These are phyloP conservation scores for Eleutherodactylus coqui DNA, from an alignment of 2,797 vertebrate species.

Conservation along the genomic window DNA sequence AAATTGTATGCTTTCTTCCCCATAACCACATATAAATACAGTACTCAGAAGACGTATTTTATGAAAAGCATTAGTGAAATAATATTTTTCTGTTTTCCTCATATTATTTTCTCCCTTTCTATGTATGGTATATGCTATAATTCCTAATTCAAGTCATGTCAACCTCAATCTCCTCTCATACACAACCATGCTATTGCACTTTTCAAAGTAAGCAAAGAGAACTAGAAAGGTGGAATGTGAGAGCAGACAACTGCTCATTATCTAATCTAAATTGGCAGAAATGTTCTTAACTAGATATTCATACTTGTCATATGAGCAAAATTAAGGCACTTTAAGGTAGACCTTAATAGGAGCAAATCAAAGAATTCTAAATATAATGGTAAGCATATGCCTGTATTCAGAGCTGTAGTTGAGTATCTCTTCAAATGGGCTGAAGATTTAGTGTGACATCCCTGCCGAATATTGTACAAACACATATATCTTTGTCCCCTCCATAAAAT, in stretches of 20 bases:
- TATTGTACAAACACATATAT: too few species aligned
- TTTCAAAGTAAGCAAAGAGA: background rate
- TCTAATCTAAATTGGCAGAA: background rate
- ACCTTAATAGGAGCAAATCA: background rate
- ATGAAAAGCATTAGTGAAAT: background rate
- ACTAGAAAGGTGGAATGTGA: background rate
- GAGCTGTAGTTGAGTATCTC: background rate
- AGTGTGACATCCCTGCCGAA: background rate
- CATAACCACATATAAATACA: background rate
- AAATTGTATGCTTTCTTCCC: background rate
- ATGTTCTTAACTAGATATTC: background rate
- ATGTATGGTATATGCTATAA: conserved; percentile 11
- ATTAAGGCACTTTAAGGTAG: background rate
- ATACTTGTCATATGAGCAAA: background rate
- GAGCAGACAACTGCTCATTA: background rate
- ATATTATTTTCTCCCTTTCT: background rate
- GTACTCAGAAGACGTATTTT: background rate
- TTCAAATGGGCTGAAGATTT: background rate
- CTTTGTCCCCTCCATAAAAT: too few species aligned
- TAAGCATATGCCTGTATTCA: background rate
- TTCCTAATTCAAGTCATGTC: background rate
- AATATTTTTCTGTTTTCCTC: background rate
- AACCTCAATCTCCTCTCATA: background rate
- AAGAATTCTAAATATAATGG: background rate
- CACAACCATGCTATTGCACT: background rate